Base-by-base conservation (phyloP, 1,140 invertebrate species). In the Linepithema humile region DNA sequence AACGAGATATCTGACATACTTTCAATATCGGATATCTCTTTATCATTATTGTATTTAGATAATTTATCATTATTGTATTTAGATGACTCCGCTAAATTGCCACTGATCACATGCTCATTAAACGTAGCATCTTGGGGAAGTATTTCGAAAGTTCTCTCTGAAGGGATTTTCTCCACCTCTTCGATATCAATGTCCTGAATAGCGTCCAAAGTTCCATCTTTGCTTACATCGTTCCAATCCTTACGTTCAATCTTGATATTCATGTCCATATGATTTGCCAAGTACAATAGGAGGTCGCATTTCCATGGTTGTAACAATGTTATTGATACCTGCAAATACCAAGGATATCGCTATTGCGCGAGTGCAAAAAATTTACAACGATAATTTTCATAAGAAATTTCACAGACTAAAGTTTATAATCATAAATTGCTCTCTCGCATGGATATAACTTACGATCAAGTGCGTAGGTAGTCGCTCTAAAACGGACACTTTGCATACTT, bases 401-500 rank as follows among this genome's bases (percentile, higher is more conserved):
- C 0, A n/a, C n/a, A 38, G 9, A 50, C 1, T 48, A 43, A 12
- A 50, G 7, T 69, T 32, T 35, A 43, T 29, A 53, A 1, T 29
- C 48, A 6, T 35, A 48, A 32, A 38, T 38, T 60, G 6, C 6
- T 12, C 15, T 55, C 9, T 35, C 3, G 32, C 1, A 1, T 26
- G 0, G 1, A 64, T n/a, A 70, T 53, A 67, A 90, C 80, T 77
- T 73, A 89, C 82, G 17, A 65, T n/a, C n/a, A 82, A 55, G 53
- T 88, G n/a, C 5, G 73, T 77, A 1, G 78, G 9, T 9, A 55
- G 70, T 35, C 65, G 84, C 2, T 83, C 32, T n/a, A 88, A 9
- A 6, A 93, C 23, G 5, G 73, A 80, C 1, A 93, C 82, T 55
- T 84, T 67, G 50, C 88, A 92, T 20, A 86, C 59, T 9, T 91